Evolutionary conservation across 2,888 invertebrate genomes (phyloP).

Genomic region (Watsonalla binaria): DNA sequence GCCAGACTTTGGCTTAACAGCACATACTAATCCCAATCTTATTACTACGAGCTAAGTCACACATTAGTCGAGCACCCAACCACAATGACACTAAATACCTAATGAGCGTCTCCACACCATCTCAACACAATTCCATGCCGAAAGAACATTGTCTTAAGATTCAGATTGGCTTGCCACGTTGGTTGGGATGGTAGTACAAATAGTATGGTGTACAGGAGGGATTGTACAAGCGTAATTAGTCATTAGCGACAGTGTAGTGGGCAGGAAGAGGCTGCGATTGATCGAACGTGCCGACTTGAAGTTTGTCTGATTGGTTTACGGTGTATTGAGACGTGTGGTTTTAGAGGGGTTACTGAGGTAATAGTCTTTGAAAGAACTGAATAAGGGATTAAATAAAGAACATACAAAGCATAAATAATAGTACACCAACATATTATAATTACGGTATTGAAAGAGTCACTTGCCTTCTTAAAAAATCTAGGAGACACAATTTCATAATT

Average conservation of each 20-base stretch:
- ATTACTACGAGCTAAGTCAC: conserved; percentile 4
- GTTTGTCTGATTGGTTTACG: conserved; percentile 45
- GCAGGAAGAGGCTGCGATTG: conserved; percentile 64
- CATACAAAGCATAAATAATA: too few species aligned
- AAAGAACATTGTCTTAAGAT: conserved; percentile 25
- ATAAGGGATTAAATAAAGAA: too few species aligned
- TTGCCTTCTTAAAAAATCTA: too few species aligned
- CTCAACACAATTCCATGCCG: conserved; percentile 30
- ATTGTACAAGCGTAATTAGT: conserved; percentile 73
- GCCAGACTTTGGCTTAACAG: conserved; percentile 40
- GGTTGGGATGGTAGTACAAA: conserved; percentile 30
- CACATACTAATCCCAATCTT: conserved; percentile 20
- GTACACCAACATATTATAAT: too few species aligned
- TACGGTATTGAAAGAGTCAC: too few species aligned
- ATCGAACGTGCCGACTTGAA: conserved; percentile 47
- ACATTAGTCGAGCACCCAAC: conserved; percentile 13
- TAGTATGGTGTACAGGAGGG: conserved; percentile 51
- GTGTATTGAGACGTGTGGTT: conserved; percentile 7
- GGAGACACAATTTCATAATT: too few species aligned
- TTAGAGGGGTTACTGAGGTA: background rate
- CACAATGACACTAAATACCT: conserved; percentile 63
- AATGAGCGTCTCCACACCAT: conserved; percentile 62
- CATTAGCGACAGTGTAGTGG: conserved; percentile 67
- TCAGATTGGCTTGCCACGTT: conserved; percentile 22
- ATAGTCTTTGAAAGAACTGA: too few species aligned